These are phyloP conservation scores for Trichomycterus rosablanca DNA, from an alignment of 2,113 vertebrate species.

Conservation along the genomic window DNA sequence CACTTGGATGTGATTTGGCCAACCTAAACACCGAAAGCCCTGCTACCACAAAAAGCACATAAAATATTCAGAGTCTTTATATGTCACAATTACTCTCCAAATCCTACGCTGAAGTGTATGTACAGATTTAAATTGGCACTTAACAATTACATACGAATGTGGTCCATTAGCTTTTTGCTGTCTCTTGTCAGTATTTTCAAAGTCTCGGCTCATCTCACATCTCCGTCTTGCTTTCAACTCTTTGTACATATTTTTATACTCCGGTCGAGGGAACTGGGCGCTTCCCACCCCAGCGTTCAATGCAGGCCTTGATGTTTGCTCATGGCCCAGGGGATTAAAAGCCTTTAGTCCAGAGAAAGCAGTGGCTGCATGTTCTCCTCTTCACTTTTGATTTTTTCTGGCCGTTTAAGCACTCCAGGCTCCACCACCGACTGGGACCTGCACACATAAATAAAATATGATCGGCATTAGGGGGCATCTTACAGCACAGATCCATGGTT, in stretches of 20 bases:
- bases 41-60: slow-evolving; percentile 43
- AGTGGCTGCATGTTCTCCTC: slow-evolving; percentile 98
- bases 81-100: slow-evolving; percentile 64
- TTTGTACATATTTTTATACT: slow-evolving; percentile 12
- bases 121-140: slow-evolving; percentile 71
- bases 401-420: slow-evolving; percentile 86
- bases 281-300: slow-evolving; percentile 5
- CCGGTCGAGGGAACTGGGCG: slow-evolving; percentile 10
- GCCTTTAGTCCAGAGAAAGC: slow-evolving; percentile 87
- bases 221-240: slow-evolving; percentile 6
- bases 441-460: slow-evolving; percentile 48
- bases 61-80: slow-evolving; percentile 48
- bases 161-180: slow-evolving; percentile 28
- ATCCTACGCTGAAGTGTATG: slow-evolving; percentile 68
- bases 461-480: slow-evolving; percentile 5
- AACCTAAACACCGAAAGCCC: slow-evolving; percentile 39
- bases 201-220: slow-evolving; percentile 17
- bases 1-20: slow-evolving; percentile 21
- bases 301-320: slow-evolving; percentile 10
- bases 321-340: slow-evolving; percentile 35
- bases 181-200: slow-evolving; percentile 9
- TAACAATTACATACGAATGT: slow-evolving; percentile 42
- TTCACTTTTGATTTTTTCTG: slow-evolving; percentile 89
- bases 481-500: too few species aligned
- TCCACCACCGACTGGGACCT: slow-evolving; percentile 98